Conservation (phyloP, 2,888 invertebrate genomes). For the Drosophila sordidula region DNA sequence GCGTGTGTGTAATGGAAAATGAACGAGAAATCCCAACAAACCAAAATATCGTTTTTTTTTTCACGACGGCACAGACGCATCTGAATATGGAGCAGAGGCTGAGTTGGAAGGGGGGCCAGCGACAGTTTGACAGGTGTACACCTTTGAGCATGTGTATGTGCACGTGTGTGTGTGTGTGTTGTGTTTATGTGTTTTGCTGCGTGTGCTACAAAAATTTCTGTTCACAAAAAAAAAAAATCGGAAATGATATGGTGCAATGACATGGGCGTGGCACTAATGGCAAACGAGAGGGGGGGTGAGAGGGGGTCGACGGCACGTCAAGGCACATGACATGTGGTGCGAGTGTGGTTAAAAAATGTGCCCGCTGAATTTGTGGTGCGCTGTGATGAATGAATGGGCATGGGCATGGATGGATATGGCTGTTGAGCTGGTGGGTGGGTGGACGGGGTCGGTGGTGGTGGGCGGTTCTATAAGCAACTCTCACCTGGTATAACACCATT, state of each 20-base stretch:
- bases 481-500: conserved; percentile 84
- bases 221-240: conserved; percentile 43
- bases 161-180: conserved; percentile 21
- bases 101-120: neutral
- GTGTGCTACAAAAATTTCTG: conserved; percentile 43
- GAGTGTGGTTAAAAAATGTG: conserved; percentile 19
- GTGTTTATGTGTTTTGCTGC: conserved; percentile 30
- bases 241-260: conserved; percentile 66
- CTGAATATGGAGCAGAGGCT: conserved; percentile 17
- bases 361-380: conserved; percentile 20
- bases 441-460: conserved; percentile 8
- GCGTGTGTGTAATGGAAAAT: conserved; percentile 15
- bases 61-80: conserved; percentile 34
- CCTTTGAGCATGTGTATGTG: conserved; percentile 5
- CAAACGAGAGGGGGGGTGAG: conserved; percentile 3
- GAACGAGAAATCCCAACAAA: conserved; percentile 41
- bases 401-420: conserved; percentile 10
- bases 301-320: neutral
- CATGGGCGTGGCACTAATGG: conserved; percentile 42
- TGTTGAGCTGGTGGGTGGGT: conserved; percentile 4
- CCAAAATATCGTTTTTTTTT: conserved; percentile 15
- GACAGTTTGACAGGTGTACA: conserved; percentile 30
- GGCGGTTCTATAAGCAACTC: conserved; percentile 63
- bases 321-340: conserved; percentile 1
- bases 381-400: conserved; percentile 9